A percentile compares a stretch with the other conserved stretches of the same genome.
These are phyloP conservation scores for Rhamnusium bicolor DNA, from an alignment of 2,888 invertebrate species.

Conservation along the genomic window DNA sequence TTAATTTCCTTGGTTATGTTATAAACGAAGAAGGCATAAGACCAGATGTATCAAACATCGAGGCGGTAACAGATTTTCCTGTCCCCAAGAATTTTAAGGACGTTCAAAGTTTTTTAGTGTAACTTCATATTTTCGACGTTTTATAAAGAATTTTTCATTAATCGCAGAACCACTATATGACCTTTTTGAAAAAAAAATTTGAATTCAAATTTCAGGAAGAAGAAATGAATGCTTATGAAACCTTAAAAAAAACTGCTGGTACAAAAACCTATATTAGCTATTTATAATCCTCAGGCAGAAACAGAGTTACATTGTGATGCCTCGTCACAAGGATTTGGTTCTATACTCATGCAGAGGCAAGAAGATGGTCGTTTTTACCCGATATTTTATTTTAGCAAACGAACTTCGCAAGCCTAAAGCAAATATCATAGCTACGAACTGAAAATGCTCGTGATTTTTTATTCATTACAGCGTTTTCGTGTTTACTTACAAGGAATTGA, in stretches of 20 bases:
- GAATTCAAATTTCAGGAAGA: slow-evolving; percentile 52
- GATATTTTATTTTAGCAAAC: slow-evolving; percentile 61
- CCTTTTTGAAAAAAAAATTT: slow-evolving; percentile 49
- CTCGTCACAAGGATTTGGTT: slow-evolving; percentile 59
- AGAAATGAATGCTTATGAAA: slow-evolving; percentile 50
- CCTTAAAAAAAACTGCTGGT: slow-evolving; percentile 49
- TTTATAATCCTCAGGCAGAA: slow-evolving; percentile 59
- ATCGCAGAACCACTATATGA: slow-evolving; percentile 60
- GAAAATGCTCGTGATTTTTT: slow-evolving; percentile 55
- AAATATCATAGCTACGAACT: slow-evolving; percentile 64
- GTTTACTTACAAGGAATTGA: slow-evolving; percentile 57
- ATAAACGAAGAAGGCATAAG: background rate
- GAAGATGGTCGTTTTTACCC: slow-evolving; percentile 53
- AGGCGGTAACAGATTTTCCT: background rate
- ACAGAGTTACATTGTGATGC: slow-evolving; percentile 65
- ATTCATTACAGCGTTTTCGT: slow-evolving; percentile 56
- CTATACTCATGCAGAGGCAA: slow-evolving; percentile 61
- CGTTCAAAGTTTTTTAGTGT: slow-evolving; percentile 10
- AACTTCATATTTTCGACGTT: slow-evolving; percentile 38
- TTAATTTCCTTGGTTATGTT: background rate
- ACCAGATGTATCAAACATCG: background rate
- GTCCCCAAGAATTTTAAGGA: slow-evolving; percentile 1
- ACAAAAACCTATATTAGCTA: slow-evolving; percentile 53
- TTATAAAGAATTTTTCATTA: slow-evolving; percentile 40
- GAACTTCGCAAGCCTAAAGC: slow-evolving; percentile 56